Evolutionary conservation across 2,797 vertebrate genomes (phyloP), one percentile per base, ranked within the genome.

Genomic region (Coregonus ussuriensis): DNA sequence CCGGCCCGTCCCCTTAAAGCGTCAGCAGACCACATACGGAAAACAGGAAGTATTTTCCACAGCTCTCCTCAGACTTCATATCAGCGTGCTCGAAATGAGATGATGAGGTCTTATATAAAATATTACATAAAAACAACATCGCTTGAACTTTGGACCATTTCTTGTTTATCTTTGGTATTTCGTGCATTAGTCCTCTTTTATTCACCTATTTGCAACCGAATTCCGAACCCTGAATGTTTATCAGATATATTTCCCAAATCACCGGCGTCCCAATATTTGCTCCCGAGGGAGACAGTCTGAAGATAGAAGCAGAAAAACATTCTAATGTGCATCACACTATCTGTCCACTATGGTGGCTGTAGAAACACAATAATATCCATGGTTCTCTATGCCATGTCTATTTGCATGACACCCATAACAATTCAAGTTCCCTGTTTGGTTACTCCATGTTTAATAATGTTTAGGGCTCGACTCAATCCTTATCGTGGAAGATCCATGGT

Each of bases 1-100:
- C 62, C 84, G 72, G 86, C 84, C 79, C 77, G 13, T 74, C 16
- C 77, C 59, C 72, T 41, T 47, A 33, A 87, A 54, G 79, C 85
- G 82, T 87, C 82, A 84, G 81, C 82, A 75, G 84, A 82, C 83
- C 80, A 75, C 75, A 67, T 75, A 79, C 75, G 71, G 77, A 87
- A 84, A 87, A 87, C 86, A 87, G 86, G 86, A 87, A 87, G 79
- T 74, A 54, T 81, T 85, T 87, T 83, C 83, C 83, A 81, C 77
- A 21, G 74, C 77, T 83, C 85, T 83, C 83, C 51, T 73, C 74
- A 78, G 82, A 85, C 82, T 79, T 74, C 75, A 82, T 81, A 79
- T 83, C 72, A 78, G 62, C 68, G 83, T 79, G 80, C 82, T 63
- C 73, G 62, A 62, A 82, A 71, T 75, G 67, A 53, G 15, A 0